Conservation (phyloP, 2,113 vertebrate species). For the Phalacrocorax aristotelis region DNA sequence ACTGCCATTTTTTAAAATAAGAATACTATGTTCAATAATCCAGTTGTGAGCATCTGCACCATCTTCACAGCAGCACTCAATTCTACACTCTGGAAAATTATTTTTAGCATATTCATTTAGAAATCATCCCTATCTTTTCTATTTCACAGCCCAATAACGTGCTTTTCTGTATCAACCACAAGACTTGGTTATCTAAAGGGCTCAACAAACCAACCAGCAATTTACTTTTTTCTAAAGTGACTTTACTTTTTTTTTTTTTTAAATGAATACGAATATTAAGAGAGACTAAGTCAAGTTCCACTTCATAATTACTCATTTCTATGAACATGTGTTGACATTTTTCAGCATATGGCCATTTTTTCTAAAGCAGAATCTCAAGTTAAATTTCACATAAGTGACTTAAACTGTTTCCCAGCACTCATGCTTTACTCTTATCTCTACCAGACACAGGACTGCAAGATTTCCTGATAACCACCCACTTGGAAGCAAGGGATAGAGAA, state of each 20-base stretch:
- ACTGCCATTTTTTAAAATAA: not conserved
- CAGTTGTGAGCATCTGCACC: not conserved
- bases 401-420: not conserved
- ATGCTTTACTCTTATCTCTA: not conserved
- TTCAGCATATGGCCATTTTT: slow-evolving; percentile 18
- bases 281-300: not conserved
- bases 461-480: slow-evolving; percentile 16
- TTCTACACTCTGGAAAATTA: not conserved
- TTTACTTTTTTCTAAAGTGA: not conserved
- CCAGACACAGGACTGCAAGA: not conserved
- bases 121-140: not conserved
- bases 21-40: not conserved
- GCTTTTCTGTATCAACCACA: not conserved
- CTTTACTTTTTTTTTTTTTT: not conserved
- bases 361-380: not conserved
- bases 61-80: not conserved
- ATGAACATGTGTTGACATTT: slow-evolving; percentile 53
- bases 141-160: not conserved
- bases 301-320: slow-evolving; percentile 36
- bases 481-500: not conserved
- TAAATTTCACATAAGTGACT: not conserved
- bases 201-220: not conserved
- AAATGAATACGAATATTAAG: not conserved
- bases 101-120: not conserved
- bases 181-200: not conserved